Evolutionary conservation across 2,113 vertebrate species (phyloP), one percentile per base, ranked within the genome.

Genomic region (Illadopsis cleaveri): DNA sequence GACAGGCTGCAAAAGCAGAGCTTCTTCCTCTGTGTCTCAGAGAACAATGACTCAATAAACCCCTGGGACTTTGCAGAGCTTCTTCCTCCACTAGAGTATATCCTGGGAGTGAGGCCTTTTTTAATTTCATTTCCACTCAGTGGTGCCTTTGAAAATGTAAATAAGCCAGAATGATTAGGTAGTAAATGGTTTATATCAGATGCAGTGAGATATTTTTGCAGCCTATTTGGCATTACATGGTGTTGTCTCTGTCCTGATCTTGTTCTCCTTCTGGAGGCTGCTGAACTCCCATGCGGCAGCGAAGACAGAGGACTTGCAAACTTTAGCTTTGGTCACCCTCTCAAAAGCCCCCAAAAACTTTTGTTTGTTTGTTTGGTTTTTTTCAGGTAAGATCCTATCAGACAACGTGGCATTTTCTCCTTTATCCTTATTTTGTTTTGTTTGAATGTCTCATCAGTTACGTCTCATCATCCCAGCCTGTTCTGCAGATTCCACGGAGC

Each of bases 401-500:
- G 73, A 15, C 25, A 75, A 45, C 17, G 21, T 14, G 47, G 14
- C 16, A n/a, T 86, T 90, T 88, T 7, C 51, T 86, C 25, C 33
- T 77, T 78, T 86, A 56, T 51, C 42, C 53, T 53, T 58, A 10
- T 31, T 72, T 87, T 92, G 54, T 69, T 83, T 96, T 66, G 64
- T 92, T 83, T 94, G 51, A 89, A 85, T 58, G 70, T 94, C 94
- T 93, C 93, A 62, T 88, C 65, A 82, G 37, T 82, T 94, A 60
- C n/a, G 20, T 85, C 84, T 35, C 12, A 15, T 79, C 68, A 90
- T 57, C 56, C n/a, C 72, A 93, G 44, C 37, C 61, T 31, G 4
- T 65, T 94, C 62, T 90, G 70, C 96, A 95, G 93, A 91, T 87
- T 94, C 93, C 83, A 93, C 71, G 51, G 94, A 95, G 91, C 38